A percentile compares a stretch with the other conserved stretches of the same genome.
Evolutionary conservation across 2,113 vertebrate species (phyloP).

Genomic region (Lepus timidus): DNA sequence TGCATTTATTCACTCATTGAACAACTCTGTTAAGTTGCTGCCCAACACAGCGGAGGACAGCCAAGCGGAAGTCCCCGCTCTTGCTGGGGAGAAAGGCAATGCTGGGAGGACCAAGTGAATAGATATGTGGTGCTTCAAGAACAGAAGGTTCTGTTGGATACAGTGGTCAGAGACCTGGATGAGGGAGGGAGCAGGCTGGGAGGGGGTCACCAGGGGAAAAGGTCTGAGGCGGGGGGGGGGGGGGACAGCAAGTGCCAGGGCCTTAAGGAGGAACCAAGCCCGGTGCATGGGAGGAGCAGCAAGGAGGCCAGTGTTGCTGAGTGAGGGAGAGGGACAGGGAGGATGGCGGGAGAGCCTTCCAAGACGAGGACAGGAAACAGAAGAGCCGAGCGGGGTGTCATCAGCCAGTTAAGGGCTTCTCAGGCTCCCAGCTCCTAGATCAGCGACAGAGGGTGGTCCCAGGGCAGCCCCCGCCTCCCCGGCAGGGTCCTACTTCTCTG

Average conservation of each 20-base stretch:
- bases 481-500: neutral
- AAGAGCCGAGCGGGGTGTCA: neutral
- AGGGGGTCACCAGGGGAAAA: neutral
- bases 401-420: neutral
- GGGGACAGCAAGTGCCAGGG: neutral
- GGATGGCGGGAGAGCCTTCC: neutral
- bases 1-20: too few relatives aligned
- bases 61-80: neutral
- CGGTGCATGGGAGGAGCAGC: neutral
- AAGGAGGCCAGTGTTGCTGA: neutral
- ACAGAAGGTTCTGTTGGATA: neutral
- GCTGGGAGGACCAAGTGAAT: neutral
- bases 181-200: neutral
- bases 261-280: neutral
- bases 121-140: neutral
- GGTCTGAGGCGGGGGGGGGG: neutral
- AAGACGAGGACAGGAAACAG: neutral
- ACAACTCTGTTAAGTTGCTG: neutral
- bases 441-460: neutral
- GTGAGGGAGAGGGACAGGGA: neutral
- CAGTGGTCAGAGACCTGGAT: neutral
- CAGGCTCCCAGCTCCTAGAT: neutral
- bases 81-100: neutral
- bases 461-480: too few relatives aligned
- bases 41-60: rapidly evolving